A percentile compares a stretch with the other conserved stretches of the same genome.
Conservation (phyloP, 2,113 vertebrate species). For the Ardeotis arabs region DNA sequence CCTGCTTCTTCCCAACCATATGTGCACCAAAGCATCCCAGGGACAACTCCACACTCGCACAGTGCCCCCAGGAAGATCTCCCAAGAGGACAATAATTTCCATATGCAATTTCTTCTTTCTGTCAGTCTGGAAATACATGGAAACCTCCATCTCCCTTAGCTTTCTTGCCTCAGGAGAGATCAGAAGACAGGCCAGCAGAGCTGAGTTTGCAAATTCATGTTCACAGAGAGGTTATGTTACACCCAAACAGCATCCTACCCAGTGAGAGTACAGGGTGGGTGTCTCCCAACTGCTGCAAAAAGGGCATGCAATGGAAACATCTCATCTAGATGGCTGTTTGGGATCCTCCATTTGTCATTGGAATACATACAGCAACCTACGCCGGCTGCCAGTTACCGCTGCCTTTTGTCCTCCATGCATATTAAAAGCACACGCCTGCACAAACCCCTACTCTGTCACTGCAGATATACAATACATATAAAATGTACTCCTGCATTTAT, state of each 20-base stretch:
- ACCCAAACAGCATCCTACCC: neutral
- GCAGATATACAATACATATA: constrained; percentile 48
- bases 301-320: neutral
- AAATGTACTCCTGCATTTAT: constrained; percentile 64
- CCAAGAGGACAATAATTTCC: neutral
- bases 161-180: neutral
- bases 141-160: neutral
- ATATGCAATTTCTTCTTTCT: neutral
- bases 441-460: constrained; percentile 29
- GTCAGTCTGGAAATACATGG: neutral
- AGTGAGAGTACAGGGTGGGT: neutral
- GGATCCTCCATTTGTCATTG: neutral
- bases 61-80: neutral
- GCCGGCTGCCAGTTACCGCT: neutral
- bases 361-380: neutral
- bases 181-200: neutral
- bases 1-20: neutral
- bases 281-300: neutral
- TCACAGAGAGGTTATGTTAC: neutral
- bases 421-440: constrained; percentile 18
- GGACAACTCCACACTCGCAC: neutral
- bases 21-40: neutral
- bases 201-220: neutral
- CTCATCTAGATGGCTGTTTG: neutral
- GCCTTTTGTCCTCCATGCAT: constrained; percentile 13